Percentiles rank a stretch among this genome's conserved stretches.
phyloP scores from a whole-genome alignment of 2,113 vertebrate genomes.

The Tringa solitaria region DNA sequence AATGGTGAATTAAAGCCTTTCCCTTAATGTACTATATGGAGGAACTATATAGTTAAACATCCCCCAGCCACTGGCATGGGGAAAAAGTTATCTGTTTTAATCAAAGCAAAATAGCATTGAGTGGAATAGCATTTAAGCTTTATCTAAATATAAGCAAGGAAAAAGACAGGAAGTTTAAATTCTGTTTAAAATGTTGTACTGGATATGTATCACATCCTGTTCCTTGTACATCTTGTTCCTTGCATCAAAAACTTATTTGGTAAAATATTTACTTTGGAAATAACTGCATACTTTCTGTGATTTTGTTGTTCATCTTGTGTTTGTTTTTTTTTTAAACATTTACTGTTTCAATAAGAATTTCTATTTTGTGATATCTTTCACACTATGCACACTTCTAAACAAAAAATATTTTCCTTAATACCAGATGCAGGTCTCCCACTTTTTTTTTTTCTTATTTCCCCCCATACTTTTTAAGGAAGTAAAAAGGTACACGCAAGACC shows the following conservation, averaged over 20 bases:
- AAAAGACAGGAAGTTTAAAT: constrained; percentile 24
- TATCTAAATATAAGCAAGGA: constrained; percentile 5
- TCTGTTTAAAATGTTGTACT: constrained; percentile 5
- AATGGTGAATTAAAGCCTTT: background rate
- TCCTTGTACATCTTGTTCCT: constrained; percentile 18
- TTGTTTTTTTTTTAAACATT: background rate
- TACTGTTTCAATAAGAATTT: background rate
- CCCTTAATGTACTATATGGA: background rate
- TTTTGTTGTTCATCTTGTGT: background rate
- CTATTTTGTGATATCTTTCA: background rate
- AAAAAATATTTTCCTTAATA: constrained; percentile 9
- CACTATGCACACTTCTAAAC: background rate
- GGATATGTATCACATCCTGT: background rate
- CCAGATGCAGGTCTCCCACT: background rate
- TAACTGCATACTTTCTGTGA: background rate
- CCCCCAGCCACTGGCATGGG: background rate
- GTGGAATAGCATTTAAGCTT: background rate
- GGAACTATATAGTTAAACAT: background rate
- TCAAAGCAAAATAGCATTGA: background rate
- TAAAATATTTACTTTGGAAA: constrained; percentile 46
- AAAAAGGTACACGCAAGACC: background rate
- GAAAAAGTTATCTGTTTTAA: background rate
- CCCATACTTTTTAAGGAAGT: background rate
- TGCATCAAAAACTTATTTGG: background rate
- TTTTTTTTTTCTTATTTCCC: background rate